phyloP scores from a whole-genome alignment of 2,888 invertebrate species.

The Conops quadrifasciatus region DNA sequence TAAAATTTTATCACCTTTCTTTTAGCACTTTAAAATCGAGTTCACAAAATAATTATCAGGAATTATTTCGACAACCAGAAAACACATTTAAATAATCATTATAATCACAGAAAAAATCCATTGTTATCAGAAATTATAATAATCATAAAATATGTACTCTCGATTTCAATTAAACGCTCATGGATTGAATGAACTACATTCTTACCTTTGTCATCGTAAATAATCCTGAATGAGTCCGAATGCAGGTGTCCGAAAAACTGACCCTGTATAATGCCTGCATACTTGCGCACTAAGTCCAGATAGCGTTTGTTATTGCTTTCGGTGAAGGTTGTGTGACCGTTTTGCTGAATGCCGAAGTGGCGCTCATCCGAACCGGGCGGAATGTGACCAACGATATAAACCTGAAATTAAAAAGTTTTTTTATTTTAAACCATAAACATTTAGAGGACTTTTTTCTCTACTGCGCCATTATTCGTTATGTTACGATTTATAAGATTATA shows the following conservation, averaged over 20 bases:
- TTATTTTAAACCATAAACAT: too few species aligned
- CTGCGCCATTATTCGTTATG: too few species aligned
- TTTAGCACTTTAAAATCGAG: too few species aligned
- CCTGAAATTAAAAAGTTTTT: constrained; percentile 69
- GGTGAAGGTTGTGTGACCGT: constrained; percentile 71
- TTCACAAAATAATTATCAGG: too few species aligned
- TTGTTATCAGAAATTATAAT: too few species aligned
- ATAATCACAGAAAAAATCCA: too few species aligned
- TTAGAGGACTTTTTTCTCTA: too few species aligned
- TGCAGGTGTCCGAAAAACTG: constrained; percentile 94
- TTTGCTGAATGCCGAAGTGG: constrained; percentile 73
- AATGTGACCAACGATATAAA: constrained; percentile 89
- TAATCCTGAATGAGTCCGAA: constrained; percentile 88
- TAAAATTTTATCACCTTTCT: too few species aligned
- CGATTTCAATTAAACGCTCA: constrained; percentile 34
- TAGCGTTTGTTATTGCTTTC: constrained; percentile 81
- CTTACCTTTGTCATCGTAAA: constrained; percentile 81
- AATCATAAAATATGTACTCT: too few species aligned
- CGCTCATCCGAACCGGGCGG: constrained; percentile 89
- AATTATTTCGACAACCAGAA: too few species aligned
- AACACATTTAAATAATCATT: too few species aligned
- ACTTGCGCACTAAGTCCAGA: constrained; percentile 77
- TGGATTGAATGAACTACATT: not conserved
- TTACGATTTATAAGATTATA: not conserved
- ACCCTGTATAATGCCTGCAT: constrained; percentile 83